These are phyloP conservation scores for Chaenogobius annularis DNA, from an alignment of 2,113 vertebrate genomes.

Conservation along the genomic window DNA sequence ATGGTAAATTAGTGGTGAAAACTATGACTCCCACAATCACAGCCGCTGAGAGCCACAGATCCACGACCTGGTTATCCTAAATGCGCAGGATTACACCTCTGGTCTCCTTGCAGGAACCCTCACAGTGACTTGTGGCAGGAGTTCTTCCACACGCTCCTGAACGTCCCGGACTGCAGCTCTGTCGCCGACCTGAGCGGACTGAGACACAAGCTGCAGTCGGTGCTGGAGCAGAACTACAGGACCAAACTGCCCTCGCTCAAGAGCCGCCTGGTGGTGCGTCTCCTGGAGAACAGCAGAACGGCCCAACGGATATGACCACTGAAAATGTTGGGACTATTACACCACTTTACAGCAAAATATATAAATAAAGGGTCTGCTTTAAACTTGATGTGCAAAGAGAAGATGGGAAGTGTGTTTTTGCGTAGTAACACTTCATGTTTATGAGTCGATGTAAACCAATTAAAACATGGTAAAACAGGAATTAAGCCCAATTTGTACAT, in stretches of 20 bases:
- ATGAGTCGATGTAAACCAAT: too few species aligned
- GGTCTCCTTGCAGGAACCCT: slow-evolving; percentile 74
- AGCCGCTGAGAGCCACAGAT: too few species aligned
- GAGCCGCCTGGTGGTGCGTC: slow-evolving; percentile 82
- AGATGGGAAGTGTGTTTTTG: not conserved
- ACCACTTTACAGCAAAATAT: too few species aligned
- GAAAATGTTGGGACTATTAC: too few species aligned
- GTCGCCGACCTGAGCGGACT: slow-evolving; percentile 75
- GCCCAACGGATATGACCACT: slow-evolving; percentile 35
- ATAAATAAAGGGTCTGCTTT: too few species aligned
- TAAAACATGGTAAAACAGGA: too few species aligned
- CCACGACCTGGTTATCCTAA: not conserved
- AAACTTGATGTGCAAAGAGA: not conserved
- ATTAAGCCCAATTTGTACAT: not conserved
- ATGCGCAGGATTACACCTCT: not conserved
- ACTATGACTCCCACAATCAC: too few species aligned
- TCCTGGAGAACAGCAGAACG: slow-evolving; percentile 80
- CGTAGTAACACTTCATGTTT: not conserved
- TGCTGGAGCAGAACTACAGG: slow-evolving; percentile 78
- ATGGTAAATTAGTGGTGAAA: too few species aligned
- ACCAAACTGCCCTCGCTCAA: slow-evolving; percentile 81
- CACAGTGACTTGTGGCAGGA: slow-evolving; percentile 87
- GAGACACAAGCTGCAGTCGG: slow-evolving; percentile 63
- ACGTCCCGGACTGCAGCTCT: slow-evolving; percentile 77
- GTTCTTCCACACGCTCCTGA: slow-evolving; percentile 87